Conservation (phyloP, 1,140 invertebrate species). For the Anastrepha obliqua region DNA sequence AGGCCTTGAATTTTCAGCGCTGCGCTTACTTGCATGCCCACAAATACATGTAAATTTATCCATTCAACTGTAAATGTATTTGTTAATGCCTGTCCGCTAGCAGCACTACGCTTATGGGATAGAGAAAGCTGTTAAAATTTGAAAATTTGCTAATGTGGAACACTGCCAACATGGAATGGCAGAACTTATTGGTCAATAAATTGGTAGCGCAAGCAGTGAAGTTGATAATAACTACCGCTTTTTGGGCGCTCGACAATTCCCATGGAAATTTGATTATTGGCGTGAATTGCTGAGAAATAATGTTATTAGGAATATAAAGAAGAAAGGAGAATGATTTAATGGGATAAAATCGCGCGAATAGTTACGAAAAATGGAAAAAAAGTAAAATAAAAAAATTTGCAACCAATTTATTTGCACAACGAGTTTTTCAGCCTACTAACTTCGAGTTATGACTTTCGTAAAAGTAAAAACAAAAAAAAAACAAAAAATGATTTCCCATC, state of each 20-base stretch:
- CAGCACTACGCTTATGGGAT: neutral
- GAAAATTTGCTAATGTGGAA: neutral
- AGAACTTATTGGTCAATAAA: neutral
- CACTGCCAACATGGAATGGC: neutral
- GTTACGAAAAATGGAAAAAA: no score
- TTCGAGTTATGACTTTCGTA: no score
- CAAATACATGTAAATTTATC: neutral
- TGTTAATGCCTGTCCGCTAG: neutral
- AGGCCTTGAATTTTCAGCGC: neutral
- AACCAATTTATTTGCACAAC: no score
- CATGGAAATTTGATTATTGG: neutral
- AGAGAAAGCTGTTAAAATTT: conserved; percentile 40
- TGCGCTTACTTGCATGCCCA: neutral
- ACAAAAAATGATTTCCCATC: no score
- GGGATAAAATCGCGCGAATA: no score
- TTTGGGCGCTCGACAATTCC: neutral
- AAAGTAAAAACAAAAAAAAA: no score
- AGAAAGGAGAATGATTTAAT: no score
- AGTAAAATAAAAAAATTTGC: no score
- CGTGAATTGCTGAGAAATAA: neutral
- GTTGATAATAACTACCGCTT: no score
- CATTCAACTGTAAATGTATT: no score
- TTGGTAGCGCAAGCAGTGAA: neutral
- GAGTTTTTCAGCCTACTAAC: no score
- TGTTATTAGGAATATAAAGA: no score